A percentile compares a stretch with the other conserved stretches of the same genome.
These are phyloP conservation scores for Vireo altiloquus DNA, from an alignment of 2,113 vertebrate species.

Conservation along the genomic window DNA sequence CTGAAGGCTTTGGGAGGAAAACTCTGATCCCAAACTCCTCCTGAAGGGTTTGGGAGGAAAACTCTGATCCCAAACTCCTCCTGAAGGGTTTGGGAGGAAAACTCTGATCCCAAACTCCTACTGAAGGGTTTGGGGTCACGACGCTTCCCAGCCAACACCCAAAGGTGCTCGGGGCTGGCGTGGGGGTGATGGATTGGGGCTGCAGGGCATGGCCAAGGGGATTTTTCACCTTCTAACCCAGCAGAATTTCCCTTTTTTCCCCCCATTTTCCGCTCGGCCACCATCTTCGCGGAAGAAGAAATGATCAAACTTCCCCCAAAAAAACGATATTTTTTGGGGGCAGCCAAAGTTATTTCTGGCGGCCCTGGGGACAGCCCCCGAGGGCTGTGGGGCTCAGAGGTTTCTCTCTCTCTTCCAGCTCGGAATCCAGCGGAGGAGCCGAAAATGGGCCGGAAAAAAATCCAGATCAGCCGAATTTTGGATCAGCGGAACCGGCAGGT, in stretches of 20 bases:
- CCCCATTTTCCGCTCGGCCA: not conserved
- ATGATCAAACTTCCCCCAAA: not conserved
- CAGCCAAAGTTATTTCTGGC: not conserved
- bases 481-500: slow-evolving; percentile 95
- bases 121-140: not conserved
- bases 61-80: rapidly evolving
- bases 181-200: not conserved
- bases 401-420: not conserved
- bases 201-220: not conserved
- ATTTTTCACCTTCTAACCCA: not conserved
- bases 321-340: not conserved
- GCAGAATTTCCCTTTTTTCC: not conserved
- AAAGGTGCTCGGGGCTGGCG: rapidly evolving
- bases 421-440: not conserved
- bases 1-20: too few species aligned
- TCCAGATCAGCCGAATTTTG: slow-evolving; percentile 93
- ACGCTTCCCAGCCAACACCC: not conserved
- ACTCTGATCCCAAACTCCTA: rapidly evolving
- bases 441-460: slow-evolving; percentile 94
- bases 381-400: not conserved
- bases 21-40: too few species aligned
- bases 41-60: not conserved
- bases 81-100: not conserved
- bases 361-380: rapidly evolving
- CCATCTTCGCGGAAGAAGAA: not conserved